These are phyloP conservation scores for Delichon dasypus DNA, from an alignment of 2,797 vertebrate genomes.

Conservation along the genomic window DNA sequence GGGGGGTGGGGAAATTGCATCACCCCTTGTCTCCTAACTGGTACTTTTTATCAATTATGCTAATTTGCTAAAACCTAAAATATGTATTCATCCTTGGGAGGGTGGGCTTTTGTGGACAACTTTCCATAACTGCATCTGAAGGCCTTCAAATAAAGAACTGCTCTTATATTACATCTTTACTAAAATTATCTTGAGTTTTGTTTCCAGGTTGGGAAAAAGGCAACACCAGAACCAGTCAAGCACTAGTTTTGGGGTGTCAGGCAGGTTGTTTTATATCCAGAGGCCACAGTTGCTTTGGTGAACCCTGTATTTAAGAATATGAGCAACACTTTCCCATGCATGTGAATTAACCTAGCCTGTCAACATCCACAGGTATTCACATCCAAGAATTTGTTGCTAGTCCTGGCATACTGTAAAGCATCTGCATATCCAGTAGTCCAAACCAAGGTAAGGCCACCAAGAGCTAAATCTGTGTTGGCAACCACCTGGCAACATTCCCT, in stretches of 20 bases:
- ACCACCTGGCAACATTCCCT: background rate
- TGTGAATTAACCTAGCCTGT: accelerated
- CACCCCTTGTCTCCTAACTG: background rate
- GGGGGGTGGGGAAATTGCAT: background rate
- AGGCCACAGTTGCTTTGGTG: background rate
- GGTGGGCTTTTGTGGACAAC: background rate
- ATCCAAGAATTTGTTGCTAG: background rate
- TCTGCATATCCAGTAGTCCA: background rate
- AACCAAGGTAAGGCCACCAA: background rate
- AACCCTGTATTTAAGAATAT: background rate
- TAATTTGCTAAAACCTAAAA: background rate
- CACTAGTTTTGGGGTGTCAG: background rate
- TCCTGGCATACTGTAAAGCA: background rate
- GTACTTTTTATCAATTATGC: background rate
- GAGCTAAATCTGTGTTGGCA: background rate
- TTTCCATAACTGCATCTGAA: background rate
- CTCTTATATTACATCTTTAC: background rate
- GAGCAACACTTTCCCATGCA: background rate
- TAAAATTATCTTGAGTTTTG: background rate
- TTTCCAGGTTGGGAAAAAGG: background rate
- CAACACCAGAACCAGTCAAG: background rate
- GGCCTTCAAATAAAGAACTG: background rate
- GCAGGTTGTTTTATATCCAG: background rate
- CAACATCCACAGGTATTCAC: accelerated
- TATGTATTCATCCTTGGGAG: background rate